Conservation (phyloP, 2,888 invertebrate genomes). For the Lapara coniferarum region DNA sequence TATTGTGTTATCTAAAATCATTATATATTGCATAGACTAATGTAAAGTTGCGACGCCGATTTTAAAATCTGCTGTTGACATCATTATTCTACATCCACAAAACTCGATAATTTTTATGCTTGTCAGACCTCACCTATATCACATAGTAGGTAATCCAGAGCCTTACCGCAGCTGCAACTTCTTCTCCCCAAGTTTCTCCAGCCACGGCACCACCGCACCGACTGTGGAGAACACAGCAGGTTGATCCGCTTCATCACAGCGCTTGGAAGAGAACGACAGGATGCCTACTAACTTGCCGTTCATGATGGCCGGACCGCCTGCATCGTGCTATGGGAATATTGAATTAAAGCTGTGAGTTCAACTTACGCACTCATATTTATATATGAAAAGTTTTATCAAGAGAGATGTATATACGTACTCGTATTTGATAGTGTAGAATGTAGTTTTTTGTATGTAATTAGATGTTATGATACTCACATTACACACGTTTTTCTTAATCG, state of each 20-base stretch:
- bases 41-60: too few species aligned
- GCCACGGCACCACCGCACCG: constrained; percentile 60
- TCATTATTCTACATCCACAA: too few species aligned
- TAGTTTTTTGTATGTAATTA: too few species aligned
- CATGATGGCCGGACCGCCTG: constrained; percentile 73
- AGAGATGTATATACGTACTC: too few species aligned
- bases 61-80: too few species aligned
- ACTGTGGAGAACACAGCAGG: constrained; percentile 72
- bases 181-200: constrained; percentile 52
- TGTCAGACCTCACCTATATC: too few species aligned
- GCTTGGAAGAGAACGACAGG: constrained; percentile 71
- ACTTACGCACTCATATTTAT: too few species aligned
- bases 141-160: neutral
- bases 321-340: constrained; percentile 62
- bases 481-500: constrained; percentile 69
- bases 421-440: too few species aligned
- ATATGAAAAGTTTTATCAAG: too few species aligned
- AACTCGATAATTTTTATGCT: too few species aligned
- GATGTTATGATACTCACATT: constrained; percentile 58
- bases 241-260: constrained; percentile 69
- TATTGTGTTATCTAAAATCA: too few species aligned
- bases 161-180: constrained; percentile 43
- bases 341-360: neutral
- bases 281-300: constrained; percentile 64
- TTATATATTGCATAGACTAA: too few species aligned